Conservation (phyloP, 2,888 invertebrate genomes). For the Calephelis perditalis region DNA sequence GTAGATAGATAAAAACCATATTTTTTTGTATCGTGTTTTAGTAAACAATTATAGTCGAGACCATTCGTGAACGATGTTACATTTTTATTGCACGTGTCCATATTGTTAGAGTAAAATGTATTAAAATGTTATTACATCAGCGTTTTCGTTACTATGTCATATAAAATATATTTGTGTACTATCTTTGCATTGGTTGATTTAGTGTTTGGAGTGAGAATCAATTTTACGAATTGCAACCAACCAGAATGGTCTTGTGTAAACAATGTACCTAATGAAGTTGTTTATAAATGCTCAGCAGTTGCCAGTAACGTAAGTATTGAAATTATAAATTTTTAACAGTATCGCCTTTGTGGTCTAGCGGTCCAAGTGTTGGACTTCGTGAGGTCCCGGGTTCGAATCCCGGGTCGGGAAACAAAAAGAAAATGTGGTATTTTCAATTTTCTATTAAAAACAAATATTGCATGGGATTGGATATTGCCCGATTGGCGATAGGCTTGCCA, state of each 20-base stretch:
- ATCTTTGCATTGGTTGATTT: conserved; percentile 34
- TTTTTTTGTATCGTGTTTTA: conserved; percentile 34
- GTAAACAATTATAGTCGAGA: conserved; percentile 50
- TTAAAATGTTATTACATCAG: conserved; percentile 32
- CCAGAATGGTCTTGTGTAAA: conserved; percentile 66
- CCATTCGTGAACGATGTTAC: conserved; percentile 45
- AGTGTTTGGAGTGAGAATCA: conserved; percentile 49
- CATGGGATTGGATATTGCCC: too few relatives aligned
- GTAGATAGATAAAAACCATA: conserved; percentile 39
- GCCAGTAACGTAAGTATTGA: too few relatives aligned
- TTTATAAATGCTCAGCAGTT: too few relatives aligned
- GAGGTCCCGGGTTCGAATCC: too few relatives aligned
- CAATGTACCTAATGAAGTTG: conserved; percentile 29
- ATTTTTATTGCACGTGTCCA: conserved; percentile 40
- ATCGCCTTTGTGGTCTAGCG: too few relatives aligned
- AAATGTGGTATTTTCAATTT: too few relatives aligned
- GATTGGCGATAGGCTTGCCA: too few relatives aligned
- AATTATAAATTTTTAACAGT: too few relatives aligned
- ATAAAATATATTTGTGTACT: conserved; percentile 31
- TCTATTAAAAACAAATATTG: too few relatives aligned
- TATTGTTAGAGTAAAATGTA: conserved; percentile 35
- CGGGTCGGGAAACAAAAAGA: too few relatives aligned
- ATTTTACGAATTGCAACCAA: conserved; percentile 60
- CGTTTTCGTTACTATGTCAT: conserved; percentile 36
- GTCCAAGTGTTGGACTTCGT: too few relatives aligned